Conservation (phyloP, 2,888 invertebrate species). For the Philereme vetulata region DNA sequence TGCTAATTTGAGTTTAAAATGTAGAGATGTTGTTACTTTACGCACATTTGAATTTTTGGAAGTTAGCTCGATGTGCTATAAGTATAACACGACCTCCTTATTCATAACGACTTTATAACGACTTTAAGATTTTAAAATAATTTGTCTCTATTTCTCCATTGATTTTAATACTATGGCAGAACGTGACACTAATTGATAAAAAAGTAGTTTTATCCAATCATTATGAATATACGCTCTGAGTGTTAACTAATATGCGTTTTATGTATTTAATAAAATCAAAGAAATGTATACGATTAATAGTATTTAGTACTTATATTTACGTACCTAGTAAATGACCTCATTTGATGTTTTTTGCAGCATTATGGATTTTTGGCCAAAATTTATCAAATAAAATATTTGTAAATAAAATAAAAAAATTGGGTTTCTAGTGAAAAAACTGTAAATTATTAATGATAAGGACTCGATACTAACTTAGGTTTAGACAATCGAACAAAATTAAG, state of each 20-base stretch:
- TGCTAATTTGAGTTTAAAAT: not conserved
- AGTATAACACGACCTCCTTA: too few species aligned
- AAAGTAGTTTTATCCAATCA: too few species aligned
- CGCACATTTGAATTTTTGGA: too few species aligned
- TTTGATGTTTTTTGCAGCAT: not conserved
- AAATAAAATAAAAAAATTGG: constrained; percentile 10
- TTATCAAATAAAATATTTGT: constrained; percentile 13
- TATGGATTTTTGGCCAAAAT: constrained; percentile 7
- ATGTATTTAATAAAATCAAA: constrained; percentile 29
- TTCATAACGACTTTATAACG: too few species aligned
- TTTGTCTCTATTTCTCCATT: too few species aligned
- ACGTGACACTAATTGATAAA: too few species aligned
- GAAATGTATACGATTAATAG: constrained; percentile 38
- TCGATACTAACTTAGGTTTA: constrained; percentile 25
- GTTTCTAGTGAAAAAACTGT: constrained; percentile 35
- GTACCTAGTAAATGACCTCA: not conserved
- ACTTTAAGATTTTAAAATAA: too few species aligned
- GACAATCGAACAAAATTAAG: constrained; percentile 32
- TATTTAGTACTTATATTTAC: constrained; percentile 12
- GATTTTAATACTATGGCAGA: too few species aligned
- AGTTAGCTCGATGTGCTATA: too few species aligned
- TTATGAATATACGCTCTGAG: not conserved
- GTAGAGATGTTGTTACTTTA: not conserved
- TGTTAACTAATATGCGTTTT: constrained; percentile 22
- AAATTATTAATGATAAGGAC: constrained; percentile 43